Percentiles rank a stretch among this genome's conserved stretches.
phyloP scores from a whole-genome alignment of 2,113 vertebrate genomes.

The Chloropsis cyanopogon region DNA sequence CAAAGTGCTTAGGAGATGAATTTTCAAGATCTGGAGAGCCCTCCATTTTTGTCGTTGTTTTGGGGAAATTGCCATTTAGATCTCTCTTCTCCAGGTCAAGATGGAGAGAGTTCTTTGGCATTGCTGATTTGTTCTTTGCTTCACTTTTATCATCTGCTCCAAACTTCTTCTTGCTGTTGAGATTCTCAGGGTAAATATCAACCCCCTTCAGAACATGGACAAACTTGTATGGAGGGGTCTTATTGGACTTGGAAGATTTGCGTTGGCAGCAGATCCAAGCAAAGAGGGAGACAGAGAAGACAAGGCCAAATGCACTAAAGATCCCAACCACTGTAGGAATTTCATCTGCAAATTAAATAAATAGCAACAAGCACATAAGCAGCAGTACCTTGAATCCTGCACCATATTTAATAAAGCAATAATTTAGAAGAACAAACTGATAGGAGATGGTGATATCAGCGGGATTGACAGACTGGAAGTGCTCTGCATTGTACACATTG shows the following conservation, averaged over 20 bases:
- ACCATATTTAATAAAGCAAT: not conserved
- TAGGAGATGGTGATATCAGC: not conserved
- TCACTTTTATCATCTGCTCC: constrained; percentile 80
- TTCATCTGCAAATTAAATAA: constrained; percentile 82
- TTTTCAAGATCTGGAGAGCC: constrained; percentile 84
- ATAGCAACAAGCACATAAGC: constrained; percentile 52
- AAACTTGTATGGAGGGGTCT: constrained; percentile 95
- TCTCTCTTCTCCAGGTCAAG: constrained; percentile 93
- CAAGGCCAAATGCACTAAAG: constrained; percentile 92
- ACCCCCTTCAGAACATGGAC: constrained; percentile 98
- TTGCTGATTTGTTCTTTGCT: constrained; percentile 70
- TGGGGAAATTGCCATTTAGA: constrained; percentile 95
- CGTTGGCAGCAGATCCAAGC: constrained; percentile 98
- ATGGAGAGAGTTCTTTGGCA: constrained; percentile 82
- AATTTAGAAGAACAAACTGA: not conserved
- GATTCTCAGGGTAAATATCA: constrained; percentile 95
- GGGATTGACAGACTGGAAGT: not conserved
- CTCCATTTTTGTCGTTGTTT: constrained; percentile 81
- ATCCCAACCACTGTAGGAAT: constrained; percentile 89
- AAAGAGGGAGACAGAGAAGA: constrained; percentile 93
- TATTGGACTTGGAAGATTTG: constrained; percentile 90
- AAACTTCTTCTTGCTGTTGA: constrained; percentile 93
- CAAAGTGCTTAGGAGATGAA: constrained; percentile 77
- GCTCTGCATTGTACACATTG: not conserved
- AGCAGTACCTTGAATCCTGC: not conserved